These are phyloP conservation scores for Lagocephalus sceleratus DNA, from an alignment of 2,797 vertebrate species.

Conservation along the genomic window DNA sequence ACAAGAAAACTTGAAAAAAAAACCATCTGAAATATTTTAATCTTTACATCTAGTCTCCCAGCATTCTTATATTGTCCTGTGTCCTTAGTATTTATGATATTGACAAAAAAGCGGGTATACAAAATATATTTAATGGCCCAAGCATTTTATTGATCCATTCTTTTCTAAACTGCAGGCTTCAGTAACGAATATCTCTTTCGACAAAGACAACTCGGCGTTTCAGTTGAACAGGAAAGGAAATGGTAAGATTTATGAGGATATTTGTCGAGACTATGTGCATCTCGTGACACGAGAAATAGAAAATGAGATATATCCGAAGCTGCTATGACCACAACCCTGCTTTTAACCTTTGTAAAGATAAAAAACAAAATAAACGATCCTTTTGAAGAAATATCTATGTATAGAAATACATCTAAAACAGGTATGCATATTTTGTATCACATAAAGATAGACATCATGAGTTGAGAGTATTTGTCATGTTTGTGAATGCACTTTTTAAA, in stretches of 20 bases:
- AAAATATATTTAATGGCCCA: slow-evolving; percentile 91
- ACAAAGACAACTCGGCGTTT: slow-evolving; percentile 80
- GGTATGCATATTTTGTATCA: slow-evolving; percentile 86
- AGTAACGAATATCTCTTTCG: slow-evolving; percentile 86
- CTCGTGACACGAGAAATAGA: slow-evolving; percentile 58
- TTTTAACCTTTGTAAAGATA: slow-evolving; percentile 86
- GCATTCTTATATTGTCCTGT: slow-evolving; percentile 85
- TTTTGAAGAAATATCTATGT: slow-evolving; percentile 86
- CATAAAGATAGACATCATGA: slow-evolving; percentile 85
- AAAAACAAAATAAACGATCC: slow-evolving; percentile 77
- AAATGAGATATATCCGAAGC: slow-evolving; percentile 86
- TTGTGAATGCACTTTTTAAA: slow-evolving; percentile 98
- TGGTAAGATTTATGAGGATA: slow-evolving; percentile 86
- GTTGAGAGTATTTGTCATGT: slow-evolving; percentile 97
- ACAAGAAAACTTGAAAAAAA: slow-evolving; percentile 92
- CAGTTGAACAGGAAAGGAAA: slow-evolving; percentile 70
- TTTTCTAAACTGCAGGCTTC: slow-evolving; percentile 91
- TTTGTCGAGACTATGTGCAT: slow-evolving; percentile 67
- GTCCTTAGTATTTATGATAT: slow-evolving; percentile 99
- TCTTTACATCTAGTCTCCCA: slow-evolving; percentile 85
- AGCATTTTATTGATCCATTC: slow-evolving; percentile 85
- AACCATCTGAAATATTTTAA: slow-evolving; percentile 88
- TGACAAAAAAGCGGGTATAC: slow-evolving; percentile 97
- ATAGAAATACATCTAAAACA: slow-evolving; percentile 89
- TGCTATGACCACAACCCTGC: slow-evolving; percentile 96